These are phyloP conservation scores for Phalloptychus januarius DNA, from an alignment of 2,797 vertebrate genomes.

Conservation along the genomic window DNA sequence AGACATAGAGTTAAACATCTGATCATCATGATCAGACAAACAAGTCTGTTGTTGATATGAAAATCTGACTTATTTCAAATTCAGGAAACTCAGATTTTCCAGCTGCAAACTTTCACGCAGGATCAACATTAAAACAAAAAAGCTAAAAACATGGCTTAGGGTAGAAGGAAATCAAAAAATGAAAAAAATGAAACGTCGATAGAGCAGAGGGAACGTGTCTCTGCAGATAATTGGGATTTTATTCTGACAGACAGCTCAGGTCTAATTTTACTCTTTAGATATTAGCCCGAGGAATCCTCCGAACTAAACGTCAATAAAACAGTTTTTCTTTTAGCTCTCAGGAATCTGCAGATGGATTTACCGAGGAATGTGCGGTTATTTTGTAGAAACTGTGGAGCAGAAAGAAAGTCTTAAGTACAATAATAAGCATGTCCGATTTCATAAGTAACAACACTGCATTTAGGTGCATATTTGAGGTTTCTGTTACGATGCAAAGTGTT, in stretches of 20 bases:
- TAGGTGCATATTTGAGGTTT: constrained; percentile 10
- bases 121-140: neutral
- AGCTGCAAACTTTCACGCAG: neutral
- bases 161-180: neutral
- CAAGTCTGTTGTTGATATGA: neutral
- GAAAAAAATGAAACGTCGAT: neutral
- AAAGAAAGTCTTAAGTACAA: neutral
- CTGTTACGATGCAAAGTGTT: neutral
- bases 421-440: neutral
- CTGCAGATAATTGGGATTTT: neutral
- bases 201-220: constrained; percentile 4
- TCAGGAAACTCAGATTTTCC: neutral
- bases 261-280: neutral
- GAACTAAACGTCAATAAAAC: neutral
- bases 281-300: neutral
- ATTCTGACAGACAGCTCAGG: neutral
- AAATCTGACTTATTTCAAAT: neutral
- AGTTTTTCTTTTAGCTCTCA: neutral
- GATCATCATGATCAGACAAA: neutral
- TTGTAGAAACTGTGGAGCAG: neutral
- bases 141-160: neutral
- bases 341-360: neutral
- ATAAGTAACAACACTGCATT: neutral
- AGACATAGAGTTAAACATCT: neutral
- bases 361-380: neutral